Percentiles rank a stretch among this genome's conserved stretches.
phyloP scores from a whole-genome alignment of 2,113 vertebrate species.

The Syngnathus floridae region DNA sequence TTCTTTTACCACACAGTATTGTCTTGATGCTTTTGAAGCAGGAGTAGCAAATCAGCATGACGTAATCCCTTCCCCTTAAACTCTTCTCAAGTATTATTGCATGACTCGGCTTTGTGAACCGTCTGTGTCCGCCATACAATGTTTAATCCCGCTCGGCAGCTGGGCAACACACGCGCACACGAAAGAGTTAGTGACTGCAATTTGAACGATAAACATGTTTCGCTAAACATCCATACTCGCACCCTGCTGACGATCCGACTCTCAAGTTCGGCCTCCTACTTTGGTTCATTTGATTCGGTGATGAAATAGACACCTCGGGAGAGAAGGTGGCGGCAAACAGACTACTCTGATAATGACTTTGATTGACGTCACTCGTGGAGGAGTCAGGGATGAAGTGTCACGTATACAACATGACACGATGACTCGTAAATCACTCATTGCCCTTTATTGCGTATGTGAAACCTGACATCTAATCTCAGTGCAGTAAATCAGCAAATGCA shows the following conservation, averaged over 20 bases:
- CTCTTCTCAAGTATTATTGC: constrained; percentile 37
- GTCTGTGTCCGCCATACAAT: constrained; percentile 35
- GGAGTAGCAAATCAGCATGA: constrained; percentile 26
- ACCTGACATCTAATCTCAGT: background rate
- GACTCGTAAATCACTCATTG: constrained; percentile 12
- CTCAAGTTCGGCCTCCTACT: too few relatives aligned
- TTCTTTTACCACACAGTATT: constrained; percentile 18
- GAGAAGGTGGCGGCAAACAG: constrained; percentile 35
- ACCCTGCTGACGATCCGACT: too few relatives aligned
- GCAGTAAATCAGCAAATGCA: background rate
- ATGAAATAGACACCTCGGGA: background rate
- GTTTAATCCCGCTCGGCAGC: constrained; percentile 45
- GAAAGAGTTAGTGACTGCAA: background rate
- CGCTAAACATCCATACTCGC: too few relatives aligned
- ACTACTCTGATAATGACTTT: constrained; percentile 59
- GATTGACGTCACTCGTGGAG: constrained; percentile 62
- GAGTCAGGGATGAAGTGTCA: constrained; percentile 48
- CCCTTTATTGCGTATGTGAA: constrained; percentile 3
- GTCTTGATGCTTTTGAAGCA: constrained; percentile 19
- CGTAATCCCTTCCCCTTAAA: constrained; percentile 45
- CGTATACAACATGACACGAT: constrained; percentile 34
- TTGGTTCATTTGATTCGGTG: background rate
- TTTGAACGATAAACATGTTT: background rate
- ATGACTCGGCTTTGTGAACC: constrained; percentile 50
- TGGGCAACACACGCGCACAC: constrained; percentile 31